Percentiles rank a stretch among this genome's conserved stretches.
phyloP scores from a whole-genome alignment of 2,888 invertebrate species.

The Ennomos erosarius region DNA sequence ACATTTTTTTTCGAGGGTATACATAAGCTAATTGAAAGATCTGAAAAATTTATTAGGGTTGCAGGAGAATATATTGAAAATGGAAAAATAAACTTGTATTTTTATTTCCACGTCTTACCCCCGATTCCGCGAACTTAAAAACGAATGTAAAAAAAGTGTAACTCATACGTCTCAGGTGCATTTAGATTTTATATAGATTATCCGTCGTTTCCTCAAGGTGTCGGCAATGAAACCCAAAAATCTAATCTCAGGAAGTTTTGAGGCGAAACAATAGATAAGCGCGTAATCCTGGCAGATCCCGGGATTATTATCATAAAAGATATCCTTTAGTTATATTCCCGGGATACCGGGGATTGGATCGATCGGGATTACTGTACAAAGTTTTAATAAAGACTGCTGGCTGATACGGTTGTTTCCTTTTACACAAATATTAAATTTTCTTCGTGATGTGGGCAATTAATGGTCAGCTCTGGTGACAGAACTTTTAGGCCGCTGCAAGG shows the following conservation, averaged over 20 bases:
- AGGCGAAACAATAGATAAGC: slow-evolving; percentile 40
- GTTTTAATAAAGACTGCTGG: slow-evolving; percentile 29
- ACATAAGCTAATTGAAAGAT: too few species aligned
- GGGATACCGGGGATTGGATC: slow-evolving; percentile 24
- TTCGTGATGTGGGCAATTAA: too few species aligned
- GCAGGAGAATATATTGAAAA: too few species aligned
- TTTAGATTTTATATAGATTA: not conserved
- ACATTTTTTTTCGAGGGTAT: too few species aligned
- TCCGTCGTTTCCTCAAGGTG: slow-evolving; percentile 10
- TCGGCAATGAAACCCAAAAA: slow-evolving; percentile 26
- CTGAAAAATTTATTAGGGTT: too few species aligned
- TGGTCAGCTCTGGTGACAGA: too few species aligned
- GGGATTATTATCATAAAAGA: slow-evolving; percentile 38
- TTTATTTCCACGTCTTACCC: too few species aligned
- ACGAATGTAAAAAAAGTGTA: too few species aligned
- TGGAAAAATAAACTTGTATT: too few species aligned
- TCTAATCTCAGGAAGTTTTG: slow-evolving; percentile 30
- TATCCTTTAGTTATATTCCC: slow-evolving; percentile 34
- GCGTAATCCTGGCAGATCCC: slow-evolving; percentile 36
- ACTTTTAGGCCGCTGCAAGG: too few species aligned
- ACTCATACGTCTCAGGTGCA: not conserved
- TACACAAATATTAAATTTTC: slow-evolving; percentile 1
- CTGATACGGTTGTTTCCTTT: not conserved
- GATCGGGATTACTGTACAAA: slow-evolving; percentile 27
- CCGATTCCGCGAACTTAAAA: too few species aligned